Evolutionary conservation across 2,888 invertebrate species (phyloP), one percentile per base, ranked within the genome.

Genomic region (Cabera pusaria): DNA sequence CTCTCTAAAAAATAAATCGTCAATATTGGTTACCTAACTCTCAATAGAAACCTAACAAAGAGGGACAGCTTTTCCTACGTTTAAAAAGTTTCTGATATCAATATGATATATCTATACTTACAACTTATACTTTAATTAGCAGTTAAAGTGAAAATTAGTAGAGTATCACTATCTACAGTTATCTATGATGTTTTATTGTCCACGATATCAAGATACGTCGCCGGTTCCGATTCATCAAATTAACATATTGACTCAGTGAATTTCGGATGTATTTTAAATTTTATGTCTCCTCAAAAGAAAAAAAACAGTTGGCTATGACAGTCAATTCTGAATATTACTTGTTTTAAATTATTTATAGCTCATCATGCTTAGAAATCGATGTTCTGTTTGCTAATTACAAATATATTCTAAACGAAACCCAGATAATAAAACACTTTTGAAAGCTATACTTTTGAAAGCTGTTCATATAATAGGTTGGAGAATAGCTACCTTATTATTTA

Each of bases 171-270:
- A 14, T 14, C 20, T 24, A 40, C 77, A 66, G 76, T 75, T 75
- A 76, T n/a, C n/a, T n/a, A n/a, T 52, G 36, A 52, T 60, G 49
- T 56, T 66, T 61, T 58, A 57, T 62, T 58, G 56, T 56, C 50
- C 47, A 56, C 53, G 49, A 57, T 50, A 40, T 50, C 47, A 56
- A 52, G 49, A 57, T 50, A 40, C 44, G 49, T 46, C 52, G 47
- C 39, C 46, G 52, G 52, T 55, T 57, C 34, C 49, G 51, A 64
- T 56, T 59, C 54, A 53, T 44, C 35, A 41, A 49, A 69, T 71
- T 71, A 63, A 58, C 70, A 72, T 71, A 64, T 35, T 31, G 22
- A 21, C 31, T 48, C 39, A 42, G 31, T 34, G 32, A 36, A 43
- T 45, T 33, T 41, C 20, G 19, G 28, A 34, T 43, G 16, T 26